phyloP scores from a whole-genome alignment of 1,140 invertebrate genomes.

The Sinella curviseta region DNA sequence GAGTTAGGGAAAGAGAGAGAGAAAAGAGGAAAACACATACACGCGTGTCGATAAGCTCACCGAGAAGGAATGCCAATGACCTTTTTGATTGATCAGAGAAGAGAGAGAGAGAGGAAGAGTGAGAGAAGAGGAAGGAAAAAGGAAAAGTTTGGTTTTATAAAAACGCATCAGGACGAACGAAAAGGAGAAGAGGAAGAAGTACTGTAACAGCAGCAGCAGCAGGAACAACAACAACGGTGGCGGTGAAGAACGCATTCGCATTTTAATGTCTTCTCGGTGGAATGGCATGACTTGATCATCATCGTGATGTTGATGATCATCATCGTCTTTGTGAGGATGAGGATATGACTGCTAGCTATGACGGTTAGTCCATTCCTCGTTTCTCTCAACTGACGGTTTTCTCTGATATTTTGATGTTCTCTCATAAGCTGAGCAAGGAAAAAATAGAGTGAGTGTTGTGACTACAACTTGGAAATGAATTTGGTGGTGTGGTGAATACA shows the following conservation, averaged over 20 bases:
- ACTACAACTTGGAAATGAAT: too few relatives aligned
- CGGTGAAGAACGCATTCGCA: slow-evolving; percentile 7
- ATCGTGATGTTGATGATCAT: background rate
- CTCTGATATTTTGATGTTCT: too few relatives aligned
- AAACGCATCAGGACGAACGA: slow-evolving; percentile 1
- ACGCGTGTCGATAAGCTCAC: slow-evolving; percentile 29
- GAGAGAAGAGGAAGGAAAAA: background rate
- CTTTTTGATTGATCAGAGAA: slow-evolving; percentile 39
- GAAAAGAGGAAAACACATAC: background rate
- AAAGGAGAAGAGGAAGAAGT: background rate
- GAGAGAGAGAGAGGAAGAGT: background rate
- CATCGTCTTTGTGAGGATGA: background rate
- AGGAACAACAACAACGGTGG: background rate
- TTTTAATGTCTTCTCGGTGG: slow-evolving; percentile 16
- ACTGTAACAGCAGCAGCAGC: background rate
- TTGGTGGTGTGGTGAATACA: background rate
- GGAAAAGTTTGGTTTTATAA: slow-evolving; percentile 6
- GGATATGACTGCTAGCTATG: too few relatives aligned
- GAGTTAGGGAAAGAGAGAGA: background rate
- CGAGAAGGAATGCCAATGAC: slow-evolving; percentile 45
- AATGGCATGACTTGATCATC: background rate
- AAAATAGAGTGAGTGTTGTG: too few relatives aligned
- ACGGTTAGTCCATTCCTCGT: background rate
- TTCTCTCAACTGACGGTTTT: too few relatives aligned
- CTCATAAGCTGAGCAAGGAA: too few relatives aligned